These are phyloP conservation scores for Atta cephalotes DNA, from an alignment of 1,140 invertebrate species.

Conservation along the genomic window DNA sequence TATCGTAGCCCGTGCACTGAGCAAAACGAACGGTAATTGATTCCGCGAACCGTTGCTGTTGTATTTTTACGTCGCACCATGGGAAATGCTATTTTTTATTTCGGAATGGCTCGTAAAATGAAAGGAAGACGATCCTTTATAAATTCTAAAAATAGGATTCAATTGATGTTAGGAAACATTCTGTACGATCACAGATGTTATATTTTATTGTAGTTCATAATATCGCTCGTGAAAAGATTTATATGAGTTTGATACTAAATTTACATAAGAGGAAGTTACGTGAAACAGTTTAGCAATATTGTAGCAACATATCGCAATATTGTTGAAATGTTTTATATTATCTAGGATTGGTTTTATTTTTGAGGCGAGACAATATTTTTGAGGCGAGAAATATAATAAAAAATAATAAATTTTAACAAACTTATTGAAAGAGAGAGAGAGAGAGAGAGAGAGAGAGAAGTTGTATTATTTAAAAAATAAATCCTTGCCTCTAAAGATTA, in stretches of 20 bases:
- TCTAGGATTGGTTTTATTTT: too few relatives aligned
- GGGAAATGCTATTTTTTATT: conserved; percentile 35
- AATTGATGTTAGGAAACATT: background rate
- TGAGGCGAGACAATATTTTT: too few relatives aligned
- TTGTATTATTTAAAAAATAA: too few relatives aligned
- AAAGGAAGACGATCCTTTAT: background rate
- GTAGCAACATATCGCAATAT: too few relatives aligned
- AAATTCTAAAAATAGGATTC: conserved; percentile 15
- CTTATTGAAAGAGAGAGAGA: too few relatives aligned
- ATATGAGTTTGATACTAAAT: background rate
- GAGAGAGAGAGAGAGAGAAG: too few relatives aligned
- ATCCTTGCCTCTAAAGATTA: too few relatives aligned
- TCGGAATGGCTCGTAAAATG: background rate
- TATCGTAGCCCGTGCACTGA: conserved; percentile 23
- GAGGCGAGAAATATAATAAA: too few relatives aligned
- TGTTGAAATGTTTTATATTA: too few relatives aligned
- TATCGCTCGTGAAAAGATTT: background rate
- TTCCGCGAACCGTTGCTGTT: conserved; percentile 42
- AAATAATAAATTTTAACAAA: too few relatives aligned
- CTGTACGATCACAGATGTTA: background rate
- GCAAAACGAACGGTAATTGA: conserved; percentile 56
- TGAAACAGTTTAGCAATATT: too few relatives aligned
- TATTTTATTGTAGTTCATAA: background rate
- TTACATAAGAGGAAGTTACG: background rate
- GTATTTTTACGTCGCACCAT: conserved; percentile 37